Conservation (phyloP, 2,797 vertebrate species). For the Pagetopsis macropterus region DNA sequence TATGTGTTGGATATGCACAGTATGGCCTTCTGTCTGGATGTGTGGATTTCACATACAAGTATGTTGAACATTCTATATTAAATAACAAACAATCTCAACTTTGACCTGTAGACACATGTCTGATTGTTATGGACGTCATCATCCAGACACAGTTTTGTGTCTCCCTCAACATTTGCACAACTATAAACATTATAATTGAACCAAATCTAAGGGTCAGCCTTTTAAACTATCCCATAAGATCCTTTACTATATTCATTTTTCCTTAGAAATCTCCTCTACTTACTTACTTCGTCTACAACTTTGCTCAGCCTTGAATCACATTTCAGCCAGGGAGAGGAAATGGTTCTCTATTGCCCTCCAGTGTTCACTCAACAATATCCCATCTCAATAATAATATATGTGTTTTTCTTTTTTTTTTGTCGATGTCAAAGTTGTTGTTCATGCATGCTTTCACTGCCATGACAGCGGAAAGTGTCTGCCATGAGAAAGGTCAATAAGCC, state of each 20-base stretch:
- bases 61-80: constrained; percentile 13
- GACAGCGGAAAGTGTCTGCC: not conserved
- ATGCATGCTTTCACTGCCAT: not conserved
- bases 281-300: not conserved
- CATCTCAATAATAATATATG: constrained; percentile 15
- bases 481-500: not conserved
- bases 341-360: constrained; percentile 68
- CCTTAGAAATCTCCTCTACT: not conserved
- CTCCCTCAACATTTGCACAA: not conserved
- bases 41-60: constrained; percentile 7
- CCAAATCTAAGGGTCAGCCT: not conserved
- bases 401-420: not conserved
- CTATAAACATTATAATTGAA: not conserved
- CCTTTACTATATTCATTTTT: not conserved
- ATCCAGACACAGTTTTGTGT: not conserved
- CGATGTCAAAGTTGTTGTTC: not conserved
- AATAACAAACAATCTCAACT: constrained; percentile 10
- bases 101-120: not conserved
- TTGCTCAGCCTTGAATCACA: constrained; percentile 13
- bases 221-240: not conserved
- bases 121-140: not conserved
- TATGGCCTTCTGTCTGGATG: too few species aligned
- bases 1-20: too few species aligned
- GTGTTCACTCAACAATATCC: constrained; percentile 54
- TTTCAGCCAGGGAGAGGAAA: constrained; percentile 1